Percentiles rank a stretch among this genome's conserved stretches.
phyloP scores from a whole-genome alignment of 2,113 vertebrate species.

The Rhinogobius similis region DNA sequence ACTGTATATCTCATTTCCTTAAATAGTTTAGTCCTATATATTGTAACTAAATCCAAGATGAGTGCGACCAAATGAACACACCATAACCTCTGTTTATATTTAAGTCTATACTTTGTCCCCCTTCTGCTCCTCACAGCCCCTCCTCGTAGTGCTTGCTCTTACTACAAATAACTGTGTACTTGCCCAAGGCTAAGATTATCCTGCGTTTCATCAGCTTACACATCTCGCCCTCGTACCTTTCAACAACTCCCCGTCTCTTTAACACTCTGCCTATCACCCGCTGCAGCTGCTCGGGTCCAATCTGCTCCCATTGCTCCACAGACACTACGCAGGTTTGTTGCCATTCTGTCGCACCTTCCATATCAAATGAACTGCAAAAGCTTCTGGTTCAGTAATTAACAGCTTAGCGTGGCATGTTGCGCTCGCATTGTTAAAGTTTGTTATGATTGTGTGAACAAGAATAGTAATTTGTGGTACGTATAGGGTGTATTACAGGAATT shows the following conservation, averaged over 20 bases:
- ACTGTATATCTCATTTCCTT: no score
- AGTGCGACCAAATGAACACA: background rate
- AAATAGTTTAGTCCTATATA: no score
- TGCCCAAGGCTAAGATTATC: constrained; percentile 60
- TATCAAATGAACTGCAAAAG: constrained; percentile 53
- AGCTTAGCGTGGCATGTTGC: background rate
- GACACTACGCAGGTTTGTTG: constrained; percentile 41
- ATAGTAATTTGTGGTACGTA: constrained; percentile 11
- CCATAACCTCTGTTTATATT: constrained; percentile 7
- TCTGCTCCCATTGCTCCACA: constrained; percentile 24
- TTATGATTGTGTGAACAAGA: constrained; percentile 8
- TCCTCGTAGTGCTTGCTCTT: constrained; percentile 16
- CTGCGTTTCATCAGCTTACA: constrained; percentile 57
- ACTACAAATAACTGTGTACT: constrained; percentile 34
- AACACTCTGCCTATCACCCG: constrained; percentile 60
- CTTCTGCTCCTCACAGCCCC: constrained; percentile 3
- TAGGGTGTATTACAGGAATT: background rate
- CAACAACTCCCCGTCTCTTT: constrained; percentile 59
- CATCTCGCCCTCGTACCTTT: constrained; percentile 50
- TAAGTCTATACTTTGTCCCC: constrained; percentile 33
- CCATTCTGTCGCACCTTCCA: constrained; percentile 44
- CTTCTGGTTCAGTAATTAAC: constrained; percentile 40
- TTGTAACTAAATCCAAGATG: no score
- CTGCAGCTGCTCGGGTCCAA: constrained; percentile 43
- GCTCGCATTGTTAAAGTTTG: constrained; percentile 2